A percentile compares a stretch with the other conserved stretches of the same genome.
Evolutionary conservation across 2,888 invertebrate genomes (phyloP).

Genomic region (Silvanus unidentatus): DNA sequence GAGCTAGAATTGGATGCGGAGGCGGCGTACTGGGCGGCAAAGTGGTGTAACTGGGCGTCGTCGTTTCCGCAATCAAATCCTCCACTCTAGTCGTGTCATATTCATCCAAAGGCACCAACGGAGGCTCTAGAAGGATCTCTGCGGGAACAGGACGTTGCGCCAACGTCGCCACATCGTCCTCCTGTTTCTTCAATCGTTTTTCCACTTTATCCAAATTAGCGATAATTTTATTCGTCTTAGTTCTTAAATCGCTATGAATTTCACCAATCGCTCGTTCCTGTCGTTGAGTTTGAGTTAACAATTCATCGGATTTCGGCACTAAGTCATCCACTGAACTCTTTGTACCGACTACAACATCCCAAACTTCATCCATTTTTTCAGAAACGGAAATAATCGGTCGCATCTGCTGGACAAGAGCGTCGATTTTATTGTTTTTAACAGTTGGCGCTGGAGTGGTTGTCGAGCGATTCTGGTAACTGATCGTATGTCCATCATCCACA

Average conservation of each 20-base stretch:
- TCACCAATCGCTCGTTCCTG: constrained; percentile 83
- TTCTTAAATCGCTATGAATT: constrained; percentile 73
- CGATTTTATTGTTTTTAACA: constrained; percentile 65
- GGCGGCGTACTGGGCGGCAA: constrained; percentile 40
- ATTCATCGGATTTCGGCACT: constrained; percentile 79
- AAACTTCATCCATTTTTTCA: constrained; percentile 87
- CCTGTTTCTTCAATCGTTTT: constrained; percentile 75
- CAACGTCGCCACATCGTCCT: constrained; percentile 72
- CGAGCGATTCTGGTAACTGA: constrained; percentile 44
- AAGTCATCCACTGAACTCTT: constrained; percentile 82
- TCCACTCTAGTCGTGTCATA: constrained; percentile 63
- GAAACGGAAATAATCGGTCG: constrained; percentile 79
- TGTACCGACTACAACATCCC: constrained; percentile 84
- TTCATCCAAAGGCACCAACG: constrained; percentile 72
- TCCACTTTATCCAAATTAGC: constrained; percentile 83
- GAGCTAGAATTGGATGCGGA: constrained; percentile 11
- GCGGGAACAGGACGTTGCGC: constrained; percentile 71
- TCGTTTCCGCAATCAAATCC: constrained; percentile 36
- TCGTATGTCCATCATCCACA: constrained; percentile 62
- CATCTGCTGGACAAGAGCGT: constrained; percentile 74
- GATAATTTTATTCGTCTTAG: constrained; percentile 81
- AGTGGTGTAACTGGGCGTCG: constrained; percentile 39
- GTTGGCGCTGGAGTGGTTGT: constrained; percentile 55
- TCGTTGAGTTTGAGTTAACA: constrained; percentile 77
- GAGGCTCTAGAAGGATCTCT: constrained; percentile 68